Evolutionary conservation across 2,888 invertebrate genomes (phyloP).

Genomic region (Philhelius pedissequus): DNA sequence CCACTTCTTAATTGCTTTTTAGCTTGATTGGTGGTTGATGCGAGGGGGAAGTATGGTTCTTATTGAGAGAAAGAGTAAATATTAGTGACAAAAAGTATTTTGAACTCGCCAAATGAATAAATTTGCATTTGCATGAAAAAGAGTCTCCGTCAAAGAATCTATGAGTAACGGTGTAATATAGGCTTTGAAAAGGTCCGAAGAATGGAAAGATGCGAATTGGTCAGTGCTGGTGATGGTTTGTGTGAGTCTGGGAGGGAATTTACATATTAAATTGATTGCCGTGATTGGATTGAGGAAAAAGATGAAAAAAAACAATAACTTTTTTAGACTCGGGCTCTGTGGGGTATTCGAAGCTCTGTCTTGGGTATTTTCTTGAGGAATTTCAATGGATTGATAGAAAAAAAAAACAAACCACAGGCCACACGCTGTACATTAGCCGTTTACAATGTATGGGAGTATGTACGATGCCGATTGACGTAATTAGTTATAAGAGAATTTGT

Average conservation of each 20-base stretch:
- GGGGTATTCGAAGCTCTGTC: background rate
- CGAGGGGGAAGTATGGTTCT: background rate
- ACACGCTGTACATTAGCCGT: background rate
- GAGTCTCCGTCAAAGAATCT: constrained; percentile 7
- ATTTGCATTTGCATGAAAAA: constrained; percentile 20
- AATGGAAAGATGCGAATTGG: background rate
- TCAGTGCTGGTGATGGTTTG: background rate
- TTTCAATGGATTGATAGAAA: background rate
- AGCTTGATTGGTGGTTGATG: background rate
- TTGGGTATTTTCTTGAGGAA: background rate
- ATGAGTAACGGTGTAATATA: constrained; percentile 41
- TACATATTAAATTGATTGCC: constrained; percentile 56
- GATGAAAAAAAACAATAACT: background rate
- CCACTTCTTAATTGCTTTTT: background rate
- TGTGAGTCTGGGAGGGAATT: constrained; percentile 28
- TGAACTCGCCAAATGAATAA: constrained; percentile 23
- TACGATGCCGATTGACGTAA: background rate
- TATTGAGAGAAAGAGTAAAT: constrained; percentile 17
- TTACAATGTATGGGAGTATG: background rate
- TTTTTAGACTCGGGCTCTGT: too few relatives aligned
- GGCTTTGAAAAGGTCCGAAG: background rate
- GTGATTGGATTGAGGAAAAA: constrained; percentile 7
- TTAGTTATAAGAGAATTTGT: background rate
- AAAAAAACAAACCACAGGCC: too few relatives aligned
- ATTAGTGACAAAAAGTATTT: constrained; percentile 39